Evolutionary conservation across 2,113 vertebrate species (phyloP).

Genomic region (Amblyopsis rosae): DNA sequence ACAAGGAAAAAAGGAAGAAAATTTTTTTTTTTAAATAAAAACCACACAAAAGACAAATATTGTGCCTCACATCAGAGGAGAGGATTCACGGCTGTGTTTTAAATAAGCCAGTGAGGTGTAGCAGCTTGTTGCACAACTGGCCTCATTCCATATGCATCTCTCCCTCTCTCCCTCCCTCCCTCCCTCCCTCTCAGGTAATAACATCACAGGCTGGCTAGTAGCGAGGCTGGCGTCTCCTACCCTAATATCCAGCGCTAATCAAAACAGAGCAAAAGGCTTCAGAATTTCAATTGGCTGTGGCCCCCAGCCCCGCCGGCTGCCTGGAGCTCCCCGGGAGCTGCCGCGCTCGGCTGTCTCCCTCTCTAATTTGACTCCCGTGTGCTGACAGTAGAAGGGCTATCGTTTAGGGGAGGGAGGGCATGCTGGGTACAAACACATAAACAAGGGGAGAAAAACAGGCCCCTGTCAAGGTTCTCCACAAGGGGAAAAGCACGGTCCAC

Average conservation of each 20-base stretch:
- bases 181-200: conserved; percentile 39
- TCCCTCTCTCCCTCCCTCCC: background rate
- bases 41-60: conserved; percentile 9
- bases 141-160: conserved; percentile 43
- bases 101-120: conserved; percentile 8
- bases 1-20: background rate
- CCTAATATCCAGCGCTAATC: conserved; percentile 46
- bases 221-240: conserved; percentile 28
- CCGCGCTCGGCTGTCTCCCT: conserved; percentile 25
- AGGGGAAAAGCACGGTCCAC: conserved; percentile 55
- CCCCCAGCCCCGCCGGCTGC: conserved; percentile 5
- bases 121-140: conserved; percentile 39
- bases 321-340: conserved; percentile 18
- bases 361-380: conserved; percentile 63
- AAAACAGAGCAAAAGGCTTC: conserved; percentile 47
- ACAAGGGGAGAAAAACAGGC: conserved; percentile 58
- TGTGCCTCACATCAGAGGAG: conserved; percentile 13
- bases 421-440: conserved; percentile 64
- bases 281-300: conserved; percentile 48
- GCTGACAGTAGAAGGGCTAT: conserved; percentile 60
- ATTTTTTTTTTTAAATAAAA: too few relatives aligned
- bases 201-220: conserved; percentile 27
- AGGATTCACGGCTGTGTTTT: conserved; percentile 14
- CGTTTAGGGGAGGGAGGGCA: conserved; percentile 57
- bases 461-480: conserved; percentile 59